Evolutionary conservation across 2,888 invertebrate genomes (phyloP).

Genomic region (Scrobipalpa atriplicella): DNA sequence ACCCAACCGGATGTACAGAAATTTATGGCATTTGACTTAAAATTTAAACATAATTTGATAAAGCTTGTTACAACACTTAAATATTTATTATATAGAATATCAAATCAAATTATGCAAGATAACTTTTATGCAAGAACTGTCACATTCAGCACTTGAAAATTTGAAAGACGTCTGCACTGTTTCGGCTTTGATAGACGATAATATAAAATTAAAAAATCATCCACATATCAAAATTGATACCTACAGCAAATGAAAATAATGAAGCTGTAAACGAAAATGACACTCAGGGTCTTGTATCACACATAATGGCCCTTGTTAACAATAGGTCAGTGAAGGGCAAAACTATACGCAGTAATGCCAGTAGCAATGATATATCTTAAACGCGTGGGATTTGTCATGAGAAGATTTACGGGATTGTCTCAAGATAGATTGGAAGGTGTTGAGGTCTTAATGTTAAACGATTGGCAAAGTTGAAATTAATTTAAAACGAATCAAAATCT

Average conservation of each 20-base stretch:
- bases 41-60: not conserved
- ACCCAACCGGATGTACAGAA: slow-evolving; percentile 3
- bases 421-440: not conserved
- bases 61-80: too few relatives aligned
- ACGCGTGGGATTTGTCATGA: slow-evolving; percentile 21
- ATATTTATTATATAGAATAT: too few relatives aligned
- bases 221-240: not conserved
- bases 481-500: too few relatives aligned
- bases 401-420: slow-evolving; percentile 16
- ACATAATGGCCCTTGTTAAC: slow-evolving; percentile 37
- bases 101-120: too few relatives aligned
- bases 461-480: not conserved
- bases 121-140: too few relatives aligned
- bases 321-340: slow-evolving; percentile 50
- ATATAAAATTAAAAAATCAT: too few relatives aligned
- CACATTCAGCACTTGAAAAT: too few relatives aligned
- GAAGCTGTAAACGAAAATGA: not conserved
- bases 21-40: not conserved
- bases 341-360: slow-evolving; percentile 28
- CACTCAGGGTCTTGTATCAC: not conserved
- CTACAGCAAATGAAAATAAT: not conserved
- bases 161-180: too few relatives aligned
- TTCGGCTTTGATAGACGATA: too few relatives aligned
- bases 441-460: not conserved
- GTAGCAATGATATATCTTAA: slow-evolving; percentile 35